Evolutionary conservation across 2,888 invertebrate genomes (phyloP).

Genomic region (Drosophila testacea): DNA sequence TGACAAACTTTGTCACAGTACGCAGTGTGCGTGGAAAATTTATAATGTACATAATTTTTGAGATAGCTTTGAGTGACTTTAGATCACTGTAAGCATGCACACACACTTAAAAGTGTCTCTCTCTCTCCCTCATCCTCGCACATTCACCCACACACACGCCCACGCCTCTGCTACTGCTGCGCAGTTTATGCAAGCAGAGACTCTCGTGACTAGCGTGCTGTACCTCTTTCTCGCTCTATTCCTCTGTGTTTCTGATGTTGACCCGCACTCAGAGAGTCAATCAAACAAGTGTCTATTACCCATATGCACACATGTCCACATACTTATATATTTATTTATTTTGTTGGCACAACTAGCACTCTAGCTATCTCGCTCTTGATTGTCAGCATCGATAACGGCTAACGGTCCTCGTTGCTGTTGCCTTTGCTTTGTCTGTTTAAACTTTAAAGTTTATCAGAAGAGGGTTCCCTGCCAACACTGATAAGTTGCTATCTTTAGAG

Average conservation of each 20-base stretch:
- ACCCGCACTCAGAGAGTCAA: slow-evolving; percentile 44
- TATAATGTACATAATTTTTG: slow-evolving; percentile 10
- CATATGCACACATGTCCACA: slow-evolving; percentile 18
- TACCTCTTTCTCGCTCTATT: slow-evolving; percentile 9
- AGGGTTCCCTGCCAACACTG: slow-evolving; percentile 39
- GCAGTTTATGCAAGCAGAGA: slow-evolving; percentile 59
- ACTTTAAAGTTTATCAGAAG: slow-evolving; percentile 42
- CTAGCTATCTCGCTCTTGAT: slow-evolving; percentile 38
- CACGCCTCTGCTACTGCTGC: slow-evolving; percentile 59
- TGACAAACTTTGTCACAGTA: background rate
- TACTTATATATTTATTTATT: slow-evolving; percentile 25
- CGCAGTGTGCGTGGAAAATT: background rate
- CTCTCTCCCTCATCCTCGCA: slow-evolving; percentile 30
- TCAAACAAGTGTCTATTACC: slow-evolving; percentile 72
- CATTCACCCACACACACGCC: slow-evolving; percentile 35
- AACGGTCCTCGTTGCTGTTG: slow-evolving; percentile 22
- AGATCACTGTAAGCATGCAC: slow-evolving; percentile 45
- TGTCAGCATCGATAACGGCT: slow-evolving; percentile 36
- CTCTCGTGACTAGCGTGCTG: slow-evolving; percentile 40
- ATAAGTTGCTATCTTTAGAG: slow-evolving; percentile 59
- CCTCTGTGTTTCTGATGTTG: slow-evolving; percentile 28
- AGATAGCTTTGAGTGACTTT: background rate
- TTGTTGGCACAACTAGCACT: slow-evolving; percentile 43
- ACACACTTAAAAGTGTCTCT: slow-evolving; percentile 19
- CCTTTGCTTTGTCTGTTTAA: slow-evolving; percentile 26